Percentiles rank a stretch among this genome's conserved stretches.
These are phyloP conservation scores for Nephrotoma flavescens DNA, from an alignment of 2,888 invertebrate genomes.

Conservation along the genomic window DNA sequence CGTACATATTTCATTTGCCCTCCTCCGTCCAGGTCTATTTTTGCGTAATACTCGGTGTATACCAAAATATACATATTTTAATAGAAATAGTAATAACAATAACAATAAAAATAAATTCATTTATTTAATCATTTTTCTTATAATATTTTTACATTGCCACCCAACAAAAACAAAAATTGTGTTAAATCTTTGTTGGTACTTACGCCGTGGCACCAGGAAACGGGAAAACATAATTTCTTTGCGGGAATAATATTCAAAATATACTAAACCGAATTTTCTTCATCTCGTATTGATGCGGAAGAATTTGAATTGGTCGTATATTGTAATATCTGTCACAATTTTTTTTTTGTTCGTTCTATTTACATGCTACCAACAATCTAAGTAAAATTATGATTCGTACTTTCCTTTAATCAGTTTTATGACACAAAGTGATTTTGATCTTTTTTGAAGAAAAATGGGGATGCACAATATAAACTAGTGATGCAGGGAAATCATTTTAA, in stretches of 20 bases:
- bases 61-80: not conserved
- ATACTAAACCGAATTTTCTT: not conserved
- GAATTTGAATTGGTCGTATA: not conserved
- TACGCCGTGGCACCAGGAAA: not conserved
- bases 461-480: not conserved
- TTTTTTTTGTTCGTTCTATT: not conserved
- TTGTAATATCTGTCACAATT: not conserved
- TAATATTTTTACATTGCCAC: not conserved
- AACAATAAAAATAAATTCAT: not conserved
- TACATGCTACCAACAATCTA: not conserved
- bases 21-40: not conserved
- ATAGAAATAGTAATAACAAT: not conserved
- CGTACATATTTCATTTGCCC: not conserved
- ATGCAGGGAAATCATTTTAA: not conserved
- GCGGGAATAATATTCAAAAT: not conserved
- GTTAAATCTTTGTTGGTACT: not conserved
- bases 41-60: not conserved
- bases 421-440: not conserved
- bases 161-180: not conserved
- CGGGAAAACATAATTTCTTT: not conserved
- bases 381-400: not conserved
- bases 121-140: not conserved
- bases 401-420: not conserved
- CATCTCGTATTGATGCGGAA: not conserved
- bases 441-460: not conserved